Conservation (phyloP, 2,888 invertebrate species). For the Mythimna vitellina region DNA sequence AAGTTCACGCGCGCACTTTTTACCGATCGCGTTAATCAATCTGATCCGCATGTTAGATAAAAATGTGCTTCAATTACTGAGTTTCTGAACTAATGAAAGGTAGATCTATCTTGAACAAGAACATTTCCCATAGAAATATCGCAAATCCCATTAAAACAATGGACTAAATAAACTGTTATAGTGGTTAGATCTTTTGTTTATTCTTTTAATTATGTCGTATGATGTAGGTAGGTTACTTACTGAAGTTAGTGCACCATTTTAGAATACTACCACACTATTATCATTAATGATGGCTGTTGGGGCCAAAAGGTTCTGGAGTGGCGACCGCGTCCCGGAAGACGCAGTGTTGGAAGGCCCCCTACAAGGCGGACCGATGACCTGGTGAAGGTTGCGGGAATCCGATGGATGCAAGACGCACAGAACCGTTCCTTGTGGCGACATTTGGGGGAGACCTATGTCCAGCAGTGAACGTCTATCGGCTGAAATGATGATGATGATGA, state of each 20-base stretch:
- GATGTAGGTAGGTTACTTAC: slow-evolving; percentile 11
- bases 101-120: slow-evolving; percentile 61
- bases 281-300: too few relatives aligned
- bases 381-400: too few relatives aligned
- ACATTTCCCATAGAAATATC: slow-evolving; percentile 66
- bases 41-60: slow-evolving; percentile 47
- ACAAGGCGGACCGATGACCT: too few relatives aligned
- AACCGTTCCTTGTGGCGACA: too few relatives aligned
- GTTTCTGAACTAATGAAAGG: slow-evolving; percentile 56
- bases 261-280: slow-evolving; percentile 4
- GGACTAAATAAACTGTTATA: slow-evolving; percentile 63
- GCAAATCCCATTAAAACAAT: slow-evolving; percentile 65
- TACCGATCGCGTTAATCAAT: slow-evolving; percentile 48
- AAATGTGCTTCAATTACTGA: slow-evolving; percentile 58
- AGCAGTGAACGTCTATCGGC: too few relatives aligned
- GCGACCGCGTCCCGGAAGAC: too few relatives aligned
- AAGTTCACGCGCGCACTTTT: slow-evolving; percentile 38
- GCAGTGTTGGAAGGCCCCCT: too few relatives aligned
- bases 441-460: too few relatives aligned
- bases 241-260: slow-evolving; percentile 13
- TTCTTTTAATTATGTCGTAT: slow-evolving; percentile 36
- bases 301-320: too few relatives aligned
- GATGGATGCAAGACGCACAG: too few relatives aligned
- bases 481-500: too few relatives aligned
- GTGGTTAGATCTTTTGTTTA: slow-evolving; percentile 42